Evolutionary conservation across 2,888 invertebrate species (phyloP).

Genomic region (Horisme vitalbata): DNA sequence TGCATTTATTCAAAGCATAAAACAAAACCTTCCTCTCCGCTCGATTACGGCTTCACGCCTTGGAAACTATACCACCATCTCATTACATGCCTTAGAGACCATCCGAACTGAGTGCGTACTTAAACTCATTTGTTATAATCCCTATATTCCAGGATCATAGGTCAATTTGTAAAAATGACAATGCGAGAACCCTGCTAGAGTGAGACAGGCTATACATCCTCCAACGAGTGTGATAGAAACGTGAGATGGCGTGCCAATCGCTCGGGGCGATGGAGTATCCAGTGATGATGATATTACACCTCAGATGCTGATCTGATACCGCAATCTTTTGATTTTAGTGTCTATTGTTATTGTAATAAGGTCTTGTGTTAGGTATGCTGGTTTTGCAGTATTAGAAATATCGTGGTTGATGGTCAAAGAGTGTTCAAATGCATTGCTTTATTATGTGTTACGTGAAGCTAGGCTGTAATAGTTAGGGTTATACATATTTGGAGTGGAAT

Average conservation of each 20-base stretch:
- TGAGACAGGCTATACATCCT: constrained; percentile 37
- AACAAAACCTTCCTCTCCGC: too few relatives aligned
- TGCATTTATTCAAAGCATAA: background rate
- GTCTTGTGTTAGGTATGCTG: constrained; percentile 23
- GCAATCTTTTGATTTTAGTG: constrained; percentile 7
- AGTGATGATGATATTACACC: constrained; percentile 63
- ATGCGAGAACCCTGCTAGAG: constrained; percentile 52
- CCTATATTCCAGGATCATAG: constrained; percentile 68
- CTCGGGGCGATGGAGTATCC: constrained; percentile 62
- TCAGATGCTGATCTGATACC: constrained; percentile 45
- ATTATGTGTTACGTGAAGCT: constrained; percentile 70
- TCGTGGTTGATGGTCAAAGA: constrained; percentile 36
- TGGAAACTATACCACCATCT: constrained; percentile 17
- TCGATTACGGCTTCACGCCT: too few relatives aligned
- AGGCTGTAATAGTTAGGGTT: constrained; percentile 56
- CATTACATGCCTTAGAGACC: constrained; percentile 27
- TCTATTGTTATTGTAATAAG: constrained; percentile 42
- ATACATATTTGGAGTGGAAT: background rate
- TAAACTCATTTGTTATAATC: constrained; percentile 66
- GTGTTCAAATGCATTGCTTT: constrained; percentile 59
- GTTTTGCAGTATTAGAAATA: constrained; percentile 30
- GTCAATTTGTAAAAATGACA: constrained; percentile 77
- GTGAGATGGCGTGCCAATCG: constrained; percentile 50
- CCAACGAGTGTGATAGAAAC: constrained; percentile 39
- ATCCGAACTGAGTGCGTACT: constrained; percentile 46